Evolutionary conservation across 2,888 invertebrate genomes (phyloP), one percentile per base, ranked within the genome.

Genomic region (Clivina fossor): DNA sequence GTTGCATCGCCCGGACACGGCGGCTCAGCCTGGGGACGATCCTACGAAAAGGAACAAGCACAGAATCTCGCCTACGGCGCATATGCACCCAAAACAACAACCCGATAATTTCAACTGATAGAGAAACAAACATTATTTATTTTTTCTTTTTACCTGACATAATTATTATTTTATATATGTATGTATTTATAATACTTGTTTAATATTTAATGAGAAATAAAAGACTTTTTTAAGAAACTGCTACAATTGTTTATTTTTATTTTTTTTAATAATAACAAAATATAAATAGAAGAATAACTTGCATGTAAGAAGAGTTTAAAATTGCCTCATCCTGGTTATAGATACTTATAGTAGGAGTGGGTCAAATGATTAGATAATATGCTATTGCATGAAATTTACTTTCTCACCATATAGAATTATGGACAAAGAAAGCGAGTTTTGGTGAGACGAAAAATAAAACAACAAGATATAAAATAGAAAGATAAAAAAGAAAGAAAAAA

Each of bases 1-100:
- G 85, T 86, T 9, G 81, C 82, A 5, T 82, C 83, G 43, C 74
- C 74, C 7, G 74, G 75, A 38, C 83, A 81, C 50, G 82, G 83
- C 55, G 79, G 80, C 60, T 81, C 85, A 54, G 88, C 88, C 64
- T 90, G 89, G 88, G 88, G 86, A 70, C 77, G 84, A 57, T 79
- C 82, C 30, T 77, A 80, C 56, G 75, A 67, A 22, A 71, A 72
- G 53, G 69, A 71, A 47, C 68, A 72, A 56, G 73, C 72, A n/a
- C 78, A 80, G 59, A 77, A 83, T 65, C 68, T 84, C 64, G 84
- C 84, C 20, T 86, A 85, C 69, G 79, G 64, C 59, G 74, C 72
- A 7, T 72, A 74, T 59, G 69, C 69, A 9, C 69, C 71, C 2
- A 71, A 70, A 58, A 64, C 69, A 47, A 60, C 62, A 13, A 54